Percentiles rank a stretch among this genome's conserved stretches.
Conservation (phyloP, 1,140 invertebrate species). For the Cecropterus lyciades region DNA sequence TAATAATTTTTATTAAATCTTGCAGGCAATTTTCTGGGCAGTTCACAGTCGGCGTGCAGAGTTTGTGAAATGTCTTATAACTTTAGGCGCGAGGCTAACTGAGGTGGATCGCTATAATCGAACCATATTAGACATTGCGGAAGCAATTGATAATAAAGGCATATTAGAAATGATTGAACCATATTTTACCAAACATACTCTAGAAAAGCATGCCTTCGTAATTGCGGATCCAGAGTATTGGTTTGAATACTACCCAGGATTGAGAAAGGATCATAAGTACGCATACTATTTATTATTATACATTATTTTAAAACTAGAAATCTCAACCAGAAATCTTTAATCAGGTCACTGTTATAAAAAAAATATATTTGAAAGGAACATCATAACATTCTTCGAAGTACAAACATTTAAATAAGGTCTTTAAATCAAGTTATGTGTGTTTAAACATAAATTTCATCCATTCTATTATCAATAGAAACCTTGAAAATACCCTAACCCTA, state of each 20-base stretch:
- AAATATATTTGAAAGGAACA: too few relatives aligned
- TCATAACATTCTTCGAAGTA: too few relatives aligned
- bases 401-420: too few relatives aligned
- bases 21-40: constrained; percentile 84
- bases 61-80: constrained; percentile 79
- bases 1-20: too few relatives aligned
- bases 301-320: too few relatives aligned
- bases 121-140: constrained; percentile 77
- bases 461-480: too few relatives aligned
- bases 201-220: constrained; percentile 5
- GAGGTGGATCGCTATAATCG: constrained; percentile 71
- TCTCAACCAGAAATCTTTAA: too few relatives aligned
- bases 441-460: too few relatives aligned
- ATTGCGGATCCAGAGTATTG: constrained; percentile 45
- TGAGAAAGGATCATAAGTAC: constrained; percentile 53
- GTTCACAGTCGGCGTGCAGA: constrained; percentile 78
- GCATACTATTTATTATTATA: constrained; percentile 10
- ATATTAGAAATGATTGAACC: constrained; percentile 66
- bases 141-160: constrained; percentile 72
- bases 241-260: constrained; percentile 73
- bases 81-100: constrained; percentile 72
- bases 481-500: too few relatives aligned
- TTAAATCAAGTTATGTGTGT: too few relatives aligned
- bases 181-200: constrained; percentile 45
- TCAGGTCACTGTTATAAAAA: too few relatives aligned